Evolutionary conservation across 2,888 invertebrate species (phyloP), one percentile per base, ranked within the genome.

Genomic region (Xanthostigma xanthostigma): DNA sequence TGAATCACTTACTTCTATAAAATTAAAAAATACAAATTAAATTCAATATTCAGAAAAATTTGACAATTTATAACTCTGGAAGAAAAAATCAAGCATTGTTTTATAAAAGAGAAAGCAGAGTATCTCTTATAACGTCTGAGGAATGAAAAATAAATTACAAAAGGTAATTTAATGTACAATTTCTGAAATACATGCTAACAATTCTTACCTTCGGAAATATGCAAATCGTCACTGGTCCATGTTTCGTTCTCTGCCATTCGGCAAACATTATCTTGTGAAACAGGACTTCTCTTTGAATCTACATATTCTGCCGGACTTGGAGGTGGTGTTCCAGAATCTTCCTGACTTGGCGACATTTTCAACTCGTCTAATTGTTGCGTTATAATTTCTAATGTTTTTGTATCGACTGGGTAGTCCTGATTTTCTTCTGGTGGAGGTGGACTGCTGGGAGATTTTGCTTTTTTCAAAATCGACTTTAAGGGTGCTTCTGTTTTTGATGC

Each of bases 251-350:
- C 13, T n/a, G 40, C 40, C 12, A 39, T 39, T 2, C 14, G 40
- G 9, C 40, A 39, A 39, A 9, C 14, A 39, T 27, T 27, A 27
- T 39, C 40, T 10, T 14, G 13, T 39, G 14, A n/a, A 39, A 39
- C 11, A 9, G 27, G 42, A 27, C 27, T 27, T 42, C 33, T 33
- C n/a, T 42, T 13, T 9, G 12, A 11, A 11, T 27, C 42, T 3
- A 27, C 2, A 46, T 58, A 61, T 61, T 65, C 66, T 5, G 64
- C 62, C 2, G 67, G 67, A 55, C 65, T 67, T 11, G 67, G 64
- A 12, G 67, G 67, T 9, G 67, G 67, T 10, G 67, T 67, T 49
- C 56, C 61, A 9, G 58, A 57, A 48, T 59, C 50, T 36, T 38
- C 17, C 6, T 36, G 42, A 58, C 35, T 27, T 6, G 27, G 27